These are phyloP conservation scores for Carassius auratus DNA, from an alignment of 2,113 vertebrate genomes.

Conservation along the genomic window DNA sequence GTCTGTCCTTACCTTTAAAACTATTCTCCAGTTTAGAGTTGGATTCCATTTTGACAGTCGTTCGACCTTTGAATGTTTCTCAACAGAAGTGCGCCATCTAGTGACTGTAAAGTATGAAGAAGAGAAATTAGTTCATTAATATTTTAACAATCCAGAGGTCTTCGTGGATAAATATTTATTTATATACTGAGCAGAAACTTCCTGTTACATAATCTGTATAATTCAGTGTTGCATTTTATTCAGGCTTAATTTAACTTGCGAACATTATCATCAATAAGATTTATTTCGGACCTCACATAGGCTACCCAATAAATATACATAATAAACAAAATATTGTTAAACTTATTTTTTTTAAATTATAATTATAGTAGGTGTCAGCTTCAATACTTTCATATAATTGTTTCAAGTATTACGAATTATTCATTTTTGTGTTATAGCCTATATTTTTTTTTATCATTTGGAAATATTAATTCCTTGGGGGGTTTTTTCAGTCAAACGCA, in stretches of 20 bases:
- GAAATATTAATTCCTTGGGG: background rate
- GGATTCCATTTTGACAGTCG: constrained; percentile 57
- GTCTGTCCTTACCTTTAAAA: constrained; percentile 29
- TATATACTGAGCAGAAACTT: background rate
- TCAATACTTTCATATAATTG: background rate
- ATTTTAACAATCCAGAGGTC: background rate
- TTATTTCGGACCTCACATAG: background rate
- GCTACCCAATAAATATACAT: too few species aligned
- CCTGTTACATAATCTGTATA: background rate
- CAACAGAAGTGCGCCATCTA: constrained; percentile 43
- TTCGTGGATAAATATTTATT: background rate
- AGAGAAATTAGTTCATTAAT: background rate
- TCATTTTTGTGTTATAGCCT: background rate
- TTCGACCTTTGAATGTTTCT: constrained; percentile 31
- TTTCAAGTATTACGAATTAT: background rate
- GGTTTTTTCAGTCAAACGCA: too few species aligned
- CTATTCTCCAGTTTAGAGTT: background rate
- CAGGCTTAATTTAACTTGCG: background rate
- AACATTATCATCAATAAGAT: background rate
- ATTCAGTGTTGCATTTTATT: background rate
- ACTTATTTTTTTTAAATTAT: background rate
- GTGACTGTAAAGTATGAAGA: background rate
- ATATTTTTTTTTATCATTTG: background rate
- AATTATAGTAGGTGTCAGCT: background rate
- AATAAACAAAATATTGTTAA: background rate